Conservation (phyloP, 2,888 invertebrate genomes). For the Drosophila helvetica region DNA sequence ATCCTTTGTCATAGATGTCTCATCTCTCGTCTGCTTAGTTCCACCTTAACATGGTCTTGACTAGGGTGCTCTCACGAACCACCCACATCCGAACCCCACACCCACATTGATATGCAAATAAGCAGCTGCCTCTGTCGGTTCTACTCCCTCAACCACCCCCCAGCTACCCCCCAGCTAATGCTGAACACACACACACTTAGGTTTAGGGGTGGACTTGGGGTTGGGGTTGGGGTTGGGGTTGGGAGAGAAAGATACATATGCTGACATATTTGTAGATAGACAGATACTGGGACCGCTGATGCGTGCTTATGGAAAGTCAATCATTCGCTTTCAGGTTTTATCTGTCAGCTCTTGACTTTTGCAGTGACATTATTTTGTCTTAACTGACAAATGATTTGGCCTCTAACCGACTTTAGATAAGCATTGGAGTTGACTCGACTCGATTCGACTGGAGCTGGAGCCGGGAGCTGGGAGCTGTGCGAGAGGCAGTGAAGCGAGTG, state of each 20-base stretch:
- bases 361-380: conserved; percentile 69
- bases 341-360: conserved; percentile 58
- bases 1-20: no score
- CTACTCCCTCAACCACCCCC: conserved; percentile 6
- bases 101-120: conserved; percentile 73
- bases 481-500: conserved; percentile 61
- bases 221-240: no score
- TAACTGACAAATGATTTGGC: conserved; percentile 73
- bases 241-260: not conserved
- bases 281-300: conserved; percentile 47
- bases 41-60: conserved; percentile 20
- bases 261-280: conserved; percentile 10
- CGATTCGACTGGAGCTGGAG: not conserved
- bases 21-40: conserved; percentile 23
- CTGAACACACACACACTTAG: not conserved
- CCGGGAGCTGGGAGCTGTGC: not conserved
- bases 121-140: conserved; percentile 31
- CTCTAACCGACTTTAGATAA: conserved; percentile 49
- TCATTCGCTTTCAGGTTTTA: conserved; percentile 68
- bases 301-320: conserved; percentile 77
- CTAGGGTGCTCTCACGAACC: not conserved
- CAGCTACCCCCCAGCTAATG: no score
- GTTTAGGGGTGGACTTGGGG: no score
- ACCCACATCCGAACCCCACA: not conserved
- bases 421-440: conserved; percentile 36